A percentile compares a stretch with the other conserved stretches of the same genome.
Conservation (phyloP, 2,113 vertebrate genomes). For the Marmota monax region DNA sequence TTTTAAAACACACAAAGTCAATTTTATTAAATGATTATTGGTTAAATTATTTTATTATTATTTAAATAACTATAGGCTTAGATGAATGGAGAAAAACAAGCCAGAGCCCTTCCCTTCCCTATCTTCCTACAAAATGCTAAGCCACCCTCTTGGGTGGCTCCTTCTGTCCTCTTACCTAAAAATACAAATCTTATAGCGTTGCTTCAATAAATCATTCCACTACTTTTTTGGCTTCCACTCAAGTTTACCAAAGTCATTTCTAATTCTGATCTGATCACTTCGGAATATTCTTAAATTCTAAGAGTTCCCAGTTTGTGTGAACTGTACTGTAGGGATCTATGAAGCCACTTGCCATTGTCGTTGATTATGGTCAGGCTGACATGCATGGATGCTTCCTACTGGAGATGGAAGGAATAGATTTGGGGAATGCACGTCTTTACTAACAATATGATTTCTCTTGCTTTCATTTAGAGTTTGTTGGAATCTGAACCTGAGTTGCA, state of each 20-base stretch:
- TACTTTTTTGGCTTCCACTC: neutral
- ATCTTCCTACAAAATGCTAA: neutral
- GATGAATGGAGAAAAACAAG: neutral
- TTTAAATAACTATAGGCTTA: neutral
- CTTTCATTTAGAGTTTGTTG: neutral
- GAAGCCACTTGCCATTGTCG: neutral
- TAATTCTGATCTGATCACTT: neutral
- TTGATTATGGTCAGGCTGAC: neutral
- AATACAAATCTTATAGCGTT: neutral
- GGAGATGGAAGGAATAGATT: neutral
- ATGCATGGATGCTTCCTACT: rapidly evolving
- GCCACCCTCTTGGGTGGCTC: too few species aligned
- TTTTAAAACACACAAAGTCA: neutral
- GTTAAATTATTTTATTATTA: constrained; percentile 3
- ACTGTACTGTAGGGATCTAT: neutral
- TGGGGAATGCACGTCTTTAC: neutral
- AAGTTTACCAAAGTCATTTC: neutral
- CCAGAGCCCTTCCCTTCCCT: neutral
- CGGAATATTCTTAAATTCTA: neutral
- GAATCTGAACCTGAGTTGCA: neutral
- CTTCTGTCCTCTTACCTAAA: neutral
- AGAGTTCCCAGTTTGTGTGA: neutral
- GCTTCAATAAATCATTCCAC: neutral
- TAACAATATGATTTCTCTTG: neutral
- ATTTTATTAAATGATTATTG: neutral